These are phyloP conservation scores for Okapia johnstoni DNA, from an alignment of 2,113 vertebrate species.

Conservation along the genomic window DNA sequence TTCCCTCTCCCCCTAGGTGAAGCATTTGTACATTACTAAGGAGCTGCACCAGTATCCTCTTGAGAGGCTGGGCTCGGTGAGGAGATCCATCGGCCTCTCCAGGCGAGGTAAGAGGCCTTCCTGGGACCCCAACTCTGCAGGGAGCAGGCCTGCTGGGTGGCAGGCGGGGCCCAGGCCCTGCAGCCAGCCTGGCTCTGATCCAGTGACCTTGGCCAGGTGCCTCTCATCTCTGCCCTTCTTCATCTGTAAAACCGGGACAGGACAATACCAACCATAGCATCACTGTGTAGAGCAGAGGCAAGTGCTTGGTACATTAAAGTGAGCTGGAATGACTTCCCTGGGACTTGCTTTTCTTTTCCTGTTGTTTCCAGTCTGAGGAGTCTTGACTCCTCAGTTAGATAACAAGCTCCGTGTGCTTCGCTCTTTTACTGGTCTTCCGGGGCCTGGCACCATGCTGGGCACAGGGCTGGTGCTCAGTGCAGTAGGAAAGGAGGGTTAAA, in stretches of 20 bases:
- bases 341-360: background rate
- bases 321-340: background rate
- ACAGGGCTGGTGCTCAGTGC: accelerated
- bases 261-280: accelerated
- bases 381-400: background rate
- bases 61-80: slow-evolving; percentile 86
- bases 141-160: too few relatives aligned
- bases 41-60: slow-evolving; percentile 88
- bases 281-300: accelerated
- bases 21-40: slow-evolving; percentile 89
- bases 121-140: background rate
- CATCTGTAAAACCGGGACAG: background rate
- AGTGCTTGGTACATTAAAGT: background rate
- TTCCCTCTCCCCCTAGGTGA: slow-evolving; percentile 83
- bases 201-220: background rate
- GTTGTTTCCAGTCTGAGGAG: background rate
- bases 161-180: background rate
- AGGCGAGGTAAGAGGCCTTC: slow-evolving; percentile 81
- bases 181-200: background rate
- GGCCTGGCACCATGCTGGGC: background rate
- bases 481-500: background rate
- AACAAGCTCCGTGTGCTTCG: background rate
- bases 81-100: slow-evolving; percentile 89
- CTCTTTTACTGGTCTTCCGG: background rate
- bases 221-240: background rate